phyloP scores from a whole-genome alignment of 2,797 vertebrate genomes.

The Danio jaintianensis region DNA sequence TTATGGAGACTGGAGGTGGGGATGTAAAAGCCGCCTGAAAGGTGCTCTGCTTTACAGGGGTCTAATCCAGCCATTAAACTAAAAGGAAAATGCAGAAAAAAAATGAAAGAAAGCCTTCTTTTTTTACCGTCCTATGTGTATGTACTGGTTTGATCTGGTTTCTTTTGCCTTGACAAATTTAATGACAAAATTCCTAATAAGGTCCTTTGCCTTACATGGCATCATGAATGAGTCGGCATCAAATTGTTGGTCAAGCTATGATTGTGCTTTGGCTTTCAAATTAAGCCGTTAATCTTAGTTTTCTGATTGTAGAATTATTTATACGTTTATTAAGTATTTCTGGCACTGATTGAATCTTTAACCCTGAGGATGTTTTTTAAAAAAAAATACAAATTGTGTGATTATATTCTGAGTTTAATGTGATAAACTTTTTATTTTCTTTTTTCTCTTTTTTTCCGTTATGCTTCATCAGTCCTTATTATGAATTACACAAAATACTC shows the following conservation, averaged over 20 bases:
- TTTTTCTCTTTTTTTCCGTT: not conserved
- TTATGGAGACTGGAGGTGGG: conserved; percentile 71
- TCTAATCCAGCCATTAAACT: conserved; percentile 74
- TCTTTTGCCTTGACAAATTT: conserved; percentile 58
- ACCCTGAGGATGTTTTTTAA: not conserved
- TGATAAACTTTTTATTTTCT: not conserved
- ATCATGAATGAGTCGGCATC: not conserved
- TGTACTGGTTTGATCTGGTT: conserved; percentile 64
- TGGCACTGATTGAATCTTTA: not conserved
- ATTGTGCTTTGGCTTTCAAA: conserved; percentile 1
- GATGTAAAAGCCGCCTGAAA: conserved; percentile 71
- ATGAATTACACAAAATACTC: too few relatives aligned
- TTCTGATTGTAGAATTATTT: not conserved
- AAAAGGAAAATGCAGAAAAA: conserved; percentile 55
- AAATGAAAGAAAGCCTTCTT: conserved; percentile 60
- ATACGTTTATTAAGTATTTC: not conserved
- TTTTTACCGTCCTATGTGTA: conserved; percentile 60
- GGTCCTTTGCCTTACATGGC: conserved; percentile 33
- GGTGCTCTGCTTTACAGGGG: conserved; percentile 71
- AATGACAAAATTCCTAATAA: conserved; percentile 50
- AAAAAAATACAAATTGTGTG: not conserved
- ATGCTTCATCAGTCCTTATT: too few relatives aligned
- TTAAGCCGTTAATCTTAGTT: not conserved
- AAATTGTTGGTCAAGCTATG: conserved; percentile 27
- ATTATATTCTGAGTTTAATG: not conserved